These are phyloP conservation scores for Drosophila pruinosa DNA, from an alignment of 1,140 invertebrate genomes.

Conservation along the genomic window DNA sequence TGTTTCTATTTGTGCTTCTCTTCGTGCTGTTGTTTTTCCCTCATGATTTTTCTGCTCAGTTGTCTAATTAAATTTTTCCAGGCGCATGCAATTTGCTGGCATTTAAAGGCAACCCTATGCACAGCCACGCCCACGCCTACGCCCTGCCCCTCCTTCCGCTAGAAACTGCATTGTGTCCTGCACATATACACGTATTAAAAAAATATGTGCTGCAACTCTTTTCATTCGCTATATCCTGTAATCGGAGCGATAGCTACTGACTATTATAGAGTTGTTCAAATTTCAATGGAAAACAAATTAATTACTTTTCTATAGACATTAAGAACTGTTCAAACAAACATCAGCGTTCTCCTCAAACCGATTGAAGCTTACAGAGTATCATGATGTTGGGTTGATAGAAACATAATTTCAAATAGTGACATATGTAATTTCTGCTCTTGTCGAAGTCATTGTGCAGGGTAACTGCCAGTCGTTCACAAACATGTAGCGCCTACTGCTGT, in stretches of 20 bases:
- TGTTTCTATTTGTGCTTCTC: slow-evolving; percentile 1
- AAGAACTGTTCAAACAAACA: too few relatives aligned
- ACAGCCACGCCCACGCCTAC: slow-evolving; percentile 2
- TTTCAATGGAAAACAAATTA: too few relatives aligned
- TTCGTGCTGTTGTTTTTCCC: slow-evolving; percentile 14
- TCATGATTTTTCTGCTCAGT: slow-evolving; percentile 46
- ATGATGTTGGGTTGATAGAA: too few relatives aligned
- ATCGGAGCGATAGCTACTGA: neutral
- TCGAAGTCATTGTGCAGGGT: slow-evolving; percentile 1
- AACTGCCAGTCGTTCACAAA: neutral
- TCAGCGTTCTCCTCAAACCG: too few relatives aligned
- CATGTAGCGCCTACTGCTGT: neutral
- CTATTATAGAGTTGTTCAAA: neutral
- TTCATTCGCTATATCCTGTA: slow-evolving; percentile 21
- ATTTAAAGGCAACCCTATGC: slow-evolving; percentile 60
- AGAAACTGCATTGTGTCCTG: slow-evolving; percentile 49
- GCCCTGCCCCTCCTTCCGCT: slow-evolving; percentile 29
- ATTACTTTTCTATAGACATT: too few relatives aligned
- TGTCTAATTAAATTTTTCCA: slow-evolving; percentile 77
- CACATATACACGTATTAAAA: slow-evolving; percentile 4
- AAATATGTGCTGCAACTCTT: slow-evolving; percentile 42
- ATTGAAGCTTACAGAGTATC: too few relatives aligned
- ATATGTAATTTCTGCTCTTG: neutral
- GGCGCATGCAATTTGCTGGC: slow-evolving; percentile 48
- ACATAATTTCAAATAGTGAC: neutral